phyloP scores from a whole-genome alignment of 1,140 invertebrate species.

The Eufriesea mexicana region DNA sequence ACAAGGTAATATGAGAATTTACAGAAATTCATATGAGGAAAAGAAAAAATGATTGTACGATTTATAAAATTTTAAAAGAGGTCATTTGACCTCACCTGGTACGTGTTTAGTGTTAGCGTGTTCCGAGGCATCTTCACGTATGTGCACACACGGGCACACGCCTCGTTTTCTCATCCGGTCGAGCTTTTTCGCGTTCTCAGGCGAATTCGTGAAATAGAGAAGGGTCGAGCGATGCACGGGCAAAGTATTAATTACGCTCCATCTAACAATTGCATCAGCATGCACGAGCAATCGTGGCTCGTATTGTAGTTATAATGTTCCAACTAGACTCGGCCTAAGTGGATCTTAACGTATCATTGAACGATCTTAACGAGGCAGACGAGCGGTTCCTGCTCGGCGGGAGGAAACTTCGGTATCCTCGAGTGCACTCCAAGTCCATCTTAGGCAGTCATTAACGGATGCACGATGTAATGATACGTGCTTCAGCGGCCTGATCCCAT shows the following conservation, averaged over 20 bases:
- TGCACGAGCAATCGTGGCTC: slow-evolving; percentile 24
- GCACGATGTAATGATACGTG: slow-evolving; percentile 45
- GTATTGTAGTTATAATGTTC: slow-evolving; percentile 49
- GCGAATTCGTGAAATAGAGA: background rate
- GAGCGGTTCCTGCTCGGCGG: slow-evolving; percentile 39
- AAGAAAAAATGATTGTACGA: no score
- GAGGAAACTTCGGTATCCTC: slow-evolving; percentile 57
- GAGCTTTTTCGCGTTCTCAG: background rate
- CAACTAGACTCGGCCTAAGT: slow-evolving; percentile 47
- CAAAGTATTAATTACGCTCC: slow-evolving; percentile 30
- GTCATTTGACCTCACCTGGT: no score
- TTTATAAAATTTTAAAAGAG: no score
- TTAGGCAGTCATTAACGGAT: slow-evolving; percentile 63
- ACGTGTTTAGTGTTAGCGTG: no score
- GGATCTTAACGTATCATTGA: slow-evolving; percentile 60
- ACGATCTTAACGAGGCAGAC: slow-evolving; percentile 63
- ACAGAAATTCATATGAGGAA: no score
- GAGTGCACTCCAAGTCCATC: slow-evolving; percentile 56
- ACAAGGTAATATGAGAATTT: no score
- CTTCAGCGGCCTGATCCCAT: slow-evolving; percentile 20
- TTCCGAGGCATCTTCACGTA: no score
- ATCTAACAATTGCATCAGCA: slow-evolving; percentile 19
- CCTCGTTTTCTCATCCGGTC: no score
- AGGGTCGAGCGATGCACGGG: background rate
- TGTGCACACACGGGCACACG: no score